Base-by-base conservation (phyloP, 92 coral and sea anemone genomes). In the Epizoanthus rinbou region DNA sequence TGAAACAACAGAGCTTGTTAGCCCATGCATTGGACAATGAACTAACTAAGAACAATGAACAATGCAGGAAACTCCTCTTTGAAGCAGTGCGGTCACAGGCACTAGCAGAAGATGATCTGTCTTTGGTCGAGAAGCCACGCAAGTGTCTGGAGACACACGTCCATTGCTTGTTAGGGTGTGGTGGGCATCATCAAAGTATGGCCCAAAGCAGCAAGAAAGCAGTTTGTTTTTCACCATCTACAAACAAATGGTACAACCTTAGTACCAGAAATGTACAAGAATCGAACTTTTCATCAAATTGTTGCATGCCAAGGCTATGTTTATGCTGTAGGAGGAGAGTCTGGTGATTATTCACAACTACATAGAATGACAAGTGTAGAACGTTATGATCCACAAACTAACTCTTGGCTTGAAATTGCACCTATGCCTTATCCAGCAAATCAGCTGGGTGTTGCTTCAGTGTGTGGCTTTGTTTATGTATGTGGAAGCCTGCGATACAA, bases 1-100 rank as follows among this genome's bases (percentile, higher is more conserved):
- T 95, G 7, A 89, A 97, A 1, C 89, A 89, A 56, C 87, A 90
- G 41, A 93, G 86, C 50, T 83, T 95, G 47, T 63, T 81, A 19
- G 84, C 84, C 45, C 89, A 69, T 16, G 92, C 91, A 14, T 69
- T 85, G 82, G 88, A 85, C 54, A 90, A 89, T 59, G 87, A 84
- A 22, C 59, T 87, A 57, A 92, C 90, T 63, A 87, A 79, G 72
- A 66, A 66, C 43, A 90, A 91, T 50, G 90, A 83, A 35, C 50
- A 82, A 22, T 89, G 94, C 57, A 74, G 81, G 57, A 80, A 73
- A 6, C 72, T 76, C 74, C 87, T 89, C 23, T 70, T 69, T 35
- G 72, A 73, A 37, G 90, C 87, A 1, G 83, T 87, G 21, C 76
- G 83, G 37, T 90, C 64, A 63, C 86, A 85, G 82, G 64, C 88